Percentiles rank a stretch among this genome's conserved stretches.
These are phyloP conservation scores for Amblyornis subalaris DNA, from an alignment of 2,113 vertebrate species.

Conservation along the genomic window DNA sequence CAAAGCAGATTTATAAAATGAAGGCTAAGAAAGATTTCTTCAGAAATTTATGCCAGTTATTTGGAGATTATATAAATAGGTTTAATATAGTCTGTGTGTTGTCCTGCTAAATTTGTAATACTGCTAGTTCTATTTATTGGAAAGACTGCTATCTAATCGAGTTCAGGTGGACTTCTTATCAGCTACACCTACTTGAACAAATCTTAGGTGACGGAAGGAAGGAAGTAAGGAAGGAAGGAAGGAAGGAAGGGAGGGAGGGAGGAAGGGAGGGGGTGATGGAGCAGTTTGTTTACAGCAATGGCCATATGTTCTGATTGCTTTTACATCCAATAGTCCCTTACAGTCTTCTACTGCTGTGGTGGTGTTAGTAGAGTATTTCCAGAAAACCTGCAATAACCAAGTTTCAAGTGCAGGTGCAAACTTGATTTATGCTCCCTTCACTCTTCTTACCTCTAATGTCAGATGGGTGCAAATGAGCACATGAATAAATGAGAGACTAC, in stretches of 20 bases:
- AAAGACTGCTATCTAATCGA: neutral
- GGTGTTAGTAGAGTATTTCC: neutral
- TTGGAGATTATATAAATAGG: neutral
- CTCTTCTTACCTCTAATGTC: neutral
- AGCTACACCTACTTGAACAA: neutral
- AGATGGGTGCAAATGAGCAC: neutral
- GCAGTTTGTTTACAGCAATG: neutral
- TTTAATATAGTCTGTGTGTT: neutral
- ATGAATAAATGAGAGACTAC: neutral
- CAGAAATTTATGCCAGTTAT: neutral
- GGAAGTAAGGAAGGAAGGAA: neutral
- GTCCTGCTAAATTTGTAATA: neutral
- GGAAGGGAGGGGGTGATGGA: neutral
- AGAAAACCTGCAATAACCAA: neutral
- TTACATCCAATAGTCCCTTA: neutral
- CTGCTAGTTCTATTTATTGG: neutral
- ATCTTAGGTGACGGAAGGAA: neutral
- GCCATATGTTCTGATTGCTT: neutral
- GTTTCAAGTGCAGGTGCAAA: neutral
- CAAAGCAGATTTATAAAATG: neutral
- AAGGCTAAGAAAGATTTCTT: neutral
- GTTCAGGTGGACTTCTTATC: neutral
- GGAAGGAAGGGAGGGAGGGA: neutral
- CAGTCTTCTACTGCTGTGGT: neutral
- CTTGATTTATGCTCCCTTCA: neutral